Percentiles rank a stretch among this genome's conserved stretches.
phyloP scores from a whole-genome alignment of 2,888 invertebrate species.

The Cacoxenus indagator region DNA sequence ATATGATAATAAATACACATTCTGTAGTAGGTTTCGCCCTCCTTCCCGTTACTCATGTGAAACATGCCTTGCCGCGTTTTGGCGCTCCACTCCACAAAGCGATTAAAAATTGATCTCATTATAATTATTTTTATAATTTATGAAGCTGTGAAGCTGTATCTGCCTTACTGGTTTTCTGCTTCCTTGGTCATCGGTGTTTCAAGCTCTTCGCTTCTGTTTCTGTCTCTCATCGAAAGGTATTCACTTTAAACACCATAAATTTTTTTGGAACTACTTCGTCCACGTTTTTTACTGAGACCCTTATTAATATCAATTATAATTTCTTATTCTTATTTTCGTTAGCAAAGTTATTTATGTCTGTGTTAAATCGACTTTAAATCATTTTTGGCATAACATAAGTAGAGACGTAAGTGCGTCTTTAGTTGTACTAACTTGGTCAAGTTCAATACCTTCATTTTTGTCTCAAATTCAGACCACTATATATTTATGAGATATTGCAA shows the following conservation, averaged over 20 bases:
- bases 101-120: conserved; percentile 67
- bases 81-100: conserved; percentile 31
- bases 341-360: not conserved
- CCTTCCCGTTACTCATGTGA: too few species aligned
- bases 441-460: too few species aligned
- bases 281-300: not conserved
- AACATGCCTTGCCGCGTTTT: conserved; percentile 34
- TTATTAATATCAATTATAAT: not conserved
- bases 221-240: conserved; percentile 50
- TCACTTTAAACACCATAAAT: conserved; percentile 64
- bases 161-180: conserved; percentile 20
- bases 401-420: too few species aligned
- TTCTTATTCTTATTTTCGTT: not conserved
- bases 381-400: not conserved
- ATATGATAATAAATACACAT: conserved; percentile 68
- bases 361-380: not conserved
- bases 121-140: conserved; percentile 67
- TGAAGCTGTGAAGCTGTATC: conserved; percentile 58
- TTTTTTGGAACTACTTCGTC: conserved; percentile 33
- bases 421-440: too few species aligned
- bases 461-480: too few species aligned
- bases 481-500: too few species aligned
- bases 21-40: conserved; percentile 31
- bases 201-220: conserved; percentile 21
- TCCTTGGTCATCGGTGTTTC: not conserved